Base-by-base conservation (phyloP, 2,888 invertebrate species). In the Dione juno region DNA sequence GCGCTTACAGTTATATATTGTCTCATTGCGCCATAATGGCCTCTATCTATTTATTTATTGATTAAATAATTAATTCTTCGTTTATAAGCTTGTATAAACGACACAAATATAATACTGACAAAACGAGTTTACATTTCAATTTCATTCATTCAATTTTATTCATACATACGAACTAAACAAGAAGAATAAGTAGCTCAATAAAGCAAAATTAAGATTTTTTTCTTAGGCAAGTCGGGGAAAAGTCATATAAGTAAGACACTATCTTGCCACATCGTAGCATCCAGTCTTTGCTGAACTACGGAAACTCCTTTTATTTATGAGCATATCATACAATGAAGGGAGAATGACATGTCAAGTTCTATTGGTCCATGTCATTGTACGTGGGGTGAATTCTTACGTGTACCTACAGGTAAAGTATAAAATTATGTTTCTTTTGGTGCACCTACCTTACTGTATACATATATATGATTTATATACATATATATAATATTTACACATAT, bases 351-450 rank as follows among this genome's bases (percentile, higher is more conserved):
- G 57, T 81, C 84, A 72, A 66, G 13, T n/a, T 80, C 74, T 72
- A 69, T 57, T 84, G 83, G 84, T 76, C 74, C 63, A 11, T 50
- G n/a, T 58, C 71, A 67, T 76, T 67, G 74, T 82, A 83, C 86
- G 82, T 84, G 86, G 73, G 83, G 82, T 54, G 81, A 81, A 79
- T 80, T 81, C 80, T 79, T 75, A 77, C 71, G 77, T 80, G 75
- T 77, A 48, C n/a, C 45, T 45, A 82, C 82, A 84, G 85, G 84
- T 85, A 28, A 28, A 28, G 77, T 76, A 76, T 70, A 71, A 77
- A 71, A 75, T 75, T 82, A 80, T 83, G 84, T 85, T 80, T 69
- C 71, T 79, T 82, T 80, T 75, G 76, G 77, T 85, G 82, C 84
- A 84, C 70, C 54, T 65, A n/a, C n/a, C n/a, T 8, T 35, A 37